phyloP scores from a whole-genome alignment of 2,888 invertebrate genomes.

The Eugnorisma glareosa region DNA sequence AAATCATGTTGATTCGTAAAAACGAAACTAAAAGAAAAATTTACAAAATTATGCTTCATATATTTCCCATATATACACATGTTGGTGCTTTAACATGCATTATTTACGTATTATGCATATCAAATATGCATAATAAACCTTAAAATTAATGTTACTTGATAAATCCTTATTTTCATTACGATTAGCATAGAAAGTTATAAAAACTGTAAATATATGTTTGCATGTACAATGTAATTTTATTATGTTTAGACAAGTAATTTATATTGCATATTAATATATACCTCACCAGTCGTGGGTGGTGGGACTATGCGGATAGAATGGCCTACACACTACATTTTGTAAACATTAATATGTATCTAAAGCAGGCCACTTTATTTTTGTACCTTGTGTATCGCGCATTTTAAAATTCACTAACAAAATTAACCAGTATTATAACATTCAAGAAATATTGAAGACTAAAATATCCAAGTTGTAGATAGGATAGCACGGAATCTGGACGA shows the following conservation, averaged over 20 bases:
- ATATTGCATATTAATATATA: constrained; percentile 72
- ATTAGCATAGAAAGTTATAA: constrained; percentile 72
- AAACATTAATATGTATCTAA: constrained; percentile 52
- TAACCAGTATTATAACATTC: constrained; percentile 78
- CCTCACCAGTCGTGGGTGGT: constrained; percentile 71
- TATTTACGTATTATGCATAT: constrained; percentile 78
- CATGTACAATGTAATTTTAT: constrained; percentile 79
- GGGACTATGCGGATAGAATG: constrained; percentile 68
- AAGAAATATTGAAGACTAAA: constrained; percentile 55
- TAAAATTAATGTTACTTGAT: constrained; percentile 78
- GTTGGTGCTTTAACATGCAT: constrained; percentile 84
- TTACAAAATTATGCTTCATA: constrained; percentile 73
- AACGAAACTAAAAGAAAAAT: constrained; percentile 47
- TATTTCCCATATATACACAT: constrained; percentile 75
- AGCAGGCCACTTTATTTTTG: constrained; percentile 75
- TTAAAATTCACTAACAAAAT: constrained; percentile 72
- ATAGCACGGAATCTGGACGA: constrained; percentile 18
- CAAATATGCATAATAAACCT: constrained; percentile 77
- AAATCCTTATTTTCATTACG: constrained; percentile 77
- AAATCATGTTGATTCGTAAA: constrained; percentile 56
- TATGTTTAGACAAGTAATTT: constrained; percentile 73
- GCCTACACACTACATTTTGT: constrained; percentile 73
- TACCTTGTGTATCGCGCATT: constrained; percentile 73
- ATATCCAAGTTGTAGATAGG: constrained; percentile 34
- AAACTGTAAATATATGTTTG: constrained; percentile 81